phyloP scores from a whole-genome alignment of 2,113 vertebrate genomes.

The Lasiurus borealis region DNA sequence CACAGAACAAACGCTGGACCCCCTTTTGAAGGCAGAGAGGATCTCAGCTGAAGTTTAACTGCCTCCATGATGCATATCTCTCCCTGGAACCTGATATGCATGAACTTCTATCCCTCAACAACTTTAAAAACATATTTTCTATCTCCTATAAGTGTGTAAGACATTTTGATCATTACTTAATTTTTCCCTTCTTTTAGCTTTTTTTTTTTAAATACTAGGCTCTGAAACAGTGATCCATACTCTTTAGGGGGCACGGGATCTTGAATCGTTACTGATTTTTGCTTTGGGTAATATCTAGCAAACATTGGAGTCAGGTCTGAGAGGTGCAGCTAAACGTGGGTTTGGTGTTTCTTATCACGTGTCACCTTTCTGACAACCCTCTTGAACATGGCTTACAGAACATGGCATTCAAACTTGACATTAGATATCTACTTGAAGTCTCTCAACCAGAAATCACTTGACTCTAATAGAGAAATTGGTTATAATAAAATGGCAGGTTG shows the following conservation, averaged over 20 bases:
- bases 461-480: neutral
- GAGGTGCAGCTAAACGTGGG: neutral
- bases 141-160: neutral
- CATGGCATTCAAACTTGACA: neutral
- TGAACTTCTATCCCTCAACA: neutral
- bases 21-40: neutral
- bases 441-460: neutral
- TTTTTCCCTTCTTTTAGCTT: neutral
- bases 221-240: neutral
- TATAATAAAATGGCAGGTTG: neutral
- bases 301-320: neutral
- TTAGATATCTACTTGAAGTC: neutral
- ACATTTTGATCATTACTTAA: neutral
- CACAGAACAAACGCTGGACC: neutral
- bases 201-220: neutral
- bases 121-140: neutral
- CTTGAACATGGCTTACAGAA: neutral
- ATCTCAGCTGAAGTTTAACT: neutral
- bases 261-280: neutral
- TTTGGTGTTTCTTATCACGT: neutral
- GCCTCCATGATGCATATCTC: rapidly evolving
- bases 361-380: neutral
- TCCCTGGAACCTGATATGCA: too few species aligned
- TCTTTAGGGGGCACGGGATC: neutral
- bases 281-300: neutral